Percentiles rank a stretch among this genome's conserved stretches.
These are phyloP conservation scores for Chaitophorus viminalis DNA, from an alignment of 2,888 invertebrate species.

Conservation along the genomic window DNA sequence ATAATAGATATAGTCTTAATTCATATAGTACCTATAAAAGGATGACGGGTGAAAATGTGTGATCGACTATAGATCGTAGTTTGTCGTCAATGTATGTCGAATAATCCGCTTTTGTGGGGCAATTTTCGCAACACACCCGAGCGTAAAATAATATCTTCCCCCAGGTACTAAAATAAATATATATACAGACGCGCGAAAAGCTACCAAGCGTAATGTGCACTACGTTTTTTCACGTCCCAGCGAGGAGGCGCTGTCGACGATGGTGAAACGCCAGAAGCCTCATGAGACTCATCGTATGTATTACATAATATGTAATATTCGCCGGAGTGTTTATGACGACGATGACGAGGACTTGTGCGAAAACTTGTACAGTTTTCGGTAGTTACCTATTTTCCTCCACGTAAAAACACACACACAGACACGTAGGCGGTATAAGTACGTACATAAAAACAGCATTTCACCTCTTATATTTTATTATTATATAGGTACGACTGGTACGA, in stretches of 20 bases:
- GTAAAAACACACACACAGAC: too few species aligned
- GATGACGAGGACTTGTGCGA: not conserved
- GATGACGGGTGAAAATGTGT: too few species aligned
- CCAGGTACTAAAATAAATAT: not conserved
- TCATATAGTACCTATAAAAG: too few species aligned
- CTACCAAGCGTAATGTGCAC: not conserved
- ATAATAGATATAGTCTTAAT: too few species aligned
- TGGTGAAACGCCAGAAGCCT: constrained; percentile 7
- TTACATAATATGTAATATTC: not conserved
- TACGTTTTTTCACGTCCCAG: constrained; percentile 1
- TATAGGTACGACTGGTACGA: too few species aligned
- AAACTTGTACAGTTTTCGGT: not conserved
- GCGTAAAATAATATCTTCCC: not conserved
- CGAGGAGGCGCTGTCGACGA: not conserved
- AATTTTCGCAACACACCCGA: not conserved
- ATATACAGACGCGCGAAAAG: too few species aligned
- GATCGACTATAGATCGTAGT: too few species aligned
- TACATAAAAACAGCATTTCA: too few species aligned
- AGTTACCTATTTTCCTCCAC: not conserved
- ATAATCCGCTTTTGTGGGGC: constrained; percentile 10
- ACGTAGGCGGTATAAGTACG: too few species aligned
- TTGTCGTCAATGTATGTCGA: not conserved
- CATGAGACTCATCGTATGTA: not conserved
- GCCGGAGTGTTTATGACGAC: too few species aligned
- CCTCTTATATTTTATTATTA: too few species aligned